Conservation (phyloP, 2,113 vertebrate species). For the Leptodactylus fuscus region DNA sequence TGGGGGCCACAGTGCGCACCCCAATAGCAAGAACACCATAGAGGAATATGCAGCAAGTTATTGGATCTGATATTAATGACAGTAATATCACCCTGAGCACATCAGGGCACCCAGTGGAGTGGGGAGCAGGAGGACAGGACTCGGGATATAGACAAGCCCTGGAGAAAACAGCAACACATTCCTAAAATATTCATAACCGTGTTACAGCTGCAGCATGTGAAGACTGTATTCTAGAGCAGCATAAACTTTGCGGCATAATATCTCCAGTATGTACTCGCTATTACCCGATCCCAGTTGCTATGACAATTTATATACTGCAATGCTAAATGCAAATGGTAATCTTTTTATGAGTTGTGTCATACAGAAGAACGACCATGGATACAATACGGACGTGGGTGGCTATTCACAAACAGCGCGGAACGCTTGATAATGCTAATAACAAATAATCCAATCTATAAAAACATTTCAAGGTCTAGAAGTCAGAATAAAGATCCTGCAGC, state of each 20-base stretch:
- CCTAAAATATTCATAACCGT: not conserved
- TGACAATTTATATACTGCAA: slow-evolving; percentile 5
- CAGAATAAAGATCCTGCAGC: not conserved
- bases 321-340: not conserved
- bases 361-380: not conserved
- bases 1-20: too few species aligned
- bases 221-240: not conserved
- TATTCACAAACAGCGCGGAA: not conserved
- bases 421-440: not conserved
- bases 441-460: not conserved
- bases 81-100: too few species aligned
- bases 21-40: too few species aligned
- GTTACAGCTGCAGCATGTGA: not conserved
- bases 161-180: not conserved
- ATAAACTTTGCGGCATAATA: not conserved
- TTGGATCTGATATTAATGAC: too few species aligned
- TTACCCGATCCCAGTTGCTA: not conserved
- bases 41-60: too few species aligned
- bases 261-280: not conserved
- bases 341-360: slow-evolving; percentile 16
- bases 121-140: too few species aligned
- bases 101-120: too few species aligned
- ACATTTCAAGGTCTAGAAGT: not conserved
- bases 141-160: too few species aligned
- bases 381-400: slow-evolving; percentile 1